Percentiles rank a stretch among this genome's conserved stretches.
phyloP scores from a whole-genome alignment of 1,140 invertebrate species.

The Plectrocnemia conspersa region DNA sequence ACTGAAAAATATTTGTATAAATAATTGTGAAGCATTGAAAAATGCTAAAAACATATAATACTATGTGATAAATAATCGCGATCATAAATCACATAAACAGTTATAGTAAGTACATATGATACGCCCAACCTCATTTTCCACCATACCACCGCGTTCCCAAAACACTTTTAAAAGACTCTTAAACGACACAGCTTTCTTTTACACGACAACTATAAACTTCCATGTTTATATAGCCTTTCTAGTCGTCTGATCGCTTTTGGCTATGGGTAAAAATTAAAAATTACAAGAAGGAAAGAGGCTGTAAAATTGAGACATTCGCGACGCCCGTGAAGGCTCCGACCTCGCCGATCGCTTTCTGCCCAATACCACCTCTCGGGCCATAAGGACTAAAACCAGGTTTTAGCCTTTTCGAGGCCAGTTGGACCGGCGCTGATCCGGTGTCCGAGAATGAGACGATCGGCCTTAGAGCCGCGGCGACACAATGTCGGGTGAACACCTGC shows the following conservation, averaged over 20 bases:
- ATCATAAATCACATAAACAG: no score
- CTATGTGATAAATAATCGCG: no score
- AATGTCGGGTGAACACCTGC: slow-evolving; percentile 35
- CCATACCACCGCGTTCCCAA: no score
- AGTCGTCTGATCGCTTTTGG: background rate
- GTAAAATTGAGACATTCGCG: slow-evolving; percentile 3
- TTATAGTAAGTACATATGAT: no score
- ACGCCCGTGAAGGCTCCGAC: slow-evolving; percentile 7
- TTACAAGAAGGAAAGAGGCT: background rate
- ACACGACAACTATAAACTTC: background rate
- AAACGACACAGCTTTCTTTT: background rate
- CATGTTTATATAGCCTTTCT: background rate
- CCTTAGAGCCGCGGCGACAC: slow-evolving; percentile 28
- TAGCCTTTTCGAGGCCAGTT: no score
- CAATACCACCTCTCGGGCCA: no score
- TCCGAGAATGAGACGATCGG: slow-evolving; percentile 8
- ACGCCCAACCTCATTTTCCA: background rate
- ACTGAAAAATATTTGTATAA: no score
- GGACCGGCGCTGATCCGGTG: background rate
- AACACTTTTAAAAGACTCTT: no score
- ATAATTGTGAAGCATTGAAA: no score
- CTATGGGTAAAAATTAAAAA: background rate
- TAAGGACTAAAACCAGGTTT: no score
- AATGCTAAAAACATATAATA: no score
- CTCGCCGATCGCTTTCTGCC: slow-evolving; percentile 9